phyloP scores from a whole-genome alignment of 2,797 vertebrate species.

The Neomorphus geoffroyi region DNA sequence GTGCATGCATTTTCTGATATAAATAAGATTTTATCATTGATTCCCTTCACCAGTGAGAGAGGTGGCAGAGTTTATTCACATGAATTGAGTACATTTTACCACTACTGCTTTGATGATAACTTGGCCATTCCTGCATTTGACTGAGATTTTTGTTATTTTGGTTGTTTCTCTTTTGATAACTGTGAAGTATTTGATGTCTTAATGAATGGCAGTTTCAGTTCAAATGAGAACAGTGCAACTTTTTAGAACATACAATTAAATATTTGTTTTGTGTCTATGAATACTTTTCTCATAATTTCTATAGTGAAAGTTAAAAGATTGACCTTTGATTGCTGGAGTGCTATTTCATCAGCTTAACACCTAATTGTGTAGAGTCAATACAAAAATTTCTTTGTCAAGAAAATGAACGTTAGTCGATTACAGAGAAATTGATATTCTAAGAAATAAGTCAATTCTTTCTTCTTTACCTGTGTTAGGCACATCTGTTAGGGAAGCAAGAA shows the following conservation, averaged over 20 bases:
- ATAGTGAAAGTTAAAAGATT: conserved; percentile 1
- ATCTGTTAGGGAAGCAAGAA: background rate
- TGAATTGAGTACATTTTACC: background rate
- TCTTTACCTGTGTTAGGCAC: background rate
- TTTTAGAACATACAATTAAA: background rate
- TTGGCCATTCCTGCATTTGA: background rate
- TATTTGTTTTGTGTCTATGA: background rate
- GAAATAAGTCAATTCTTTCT: background rate
- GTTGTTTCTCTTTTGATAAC: background rate
- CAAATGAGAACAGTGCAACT: background rate
- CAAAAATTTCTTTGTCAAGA: background rate
- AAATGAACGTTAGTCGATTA: background rate
- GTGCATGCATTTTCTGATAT: background rate
- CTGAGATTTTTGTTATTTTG: background rate
- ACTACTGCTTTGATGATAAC: background rate
- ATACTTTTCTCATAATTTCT: background rate
- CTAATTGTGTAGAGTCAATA: background rate
- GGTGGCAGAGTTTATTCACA: background rate
- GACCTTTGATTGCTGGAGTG: background rate
- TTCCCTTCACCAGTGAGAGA: background rate
- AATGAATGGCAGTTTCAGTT: conserved; percentile 1
- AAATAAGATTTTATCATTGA: background rate
- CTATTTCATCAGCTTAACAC: background rate
- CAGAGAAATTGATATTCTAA: background rate
- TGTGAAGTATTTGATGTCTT: background rate